Percentiles rank a stretch among this genome's conserved stretches.
phyloP scores from a whole-genome alignment of 2,888 invertebrate species.

The Polyploca ridens region DNA sequence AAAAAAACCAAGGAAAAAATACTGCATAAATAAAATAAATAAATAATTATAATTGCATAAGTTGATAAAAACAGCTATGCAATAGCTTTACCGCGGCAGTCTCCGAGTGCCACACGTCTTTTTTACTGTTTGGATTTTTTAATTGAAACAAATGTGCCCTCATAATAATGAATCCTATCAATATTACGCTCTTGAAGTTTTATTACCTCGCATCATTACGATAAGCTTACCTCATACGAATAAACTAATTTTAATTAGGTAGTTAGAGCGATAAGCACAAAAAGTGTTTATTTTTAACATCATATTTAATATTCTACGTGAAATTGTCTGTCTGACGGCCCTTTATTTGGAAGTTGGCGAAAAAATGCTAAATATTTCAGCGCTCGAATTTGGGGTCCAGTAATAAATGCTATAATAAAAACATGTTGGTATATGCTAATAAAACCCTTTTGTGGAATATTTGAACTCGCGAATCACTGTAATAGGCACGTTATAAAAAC shows the following conservation, averaged over 20 bases:
- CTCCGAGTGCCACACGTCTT: no score
- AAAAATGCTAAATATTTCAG: constrained; percentile 5
- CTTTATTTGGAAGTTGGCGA: background rate
- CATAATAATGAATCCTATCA: no score
- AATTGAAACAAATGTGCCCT: no score
- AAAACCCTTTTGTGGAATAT: constrained; percentile 7
- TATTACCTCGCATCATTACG: no score
- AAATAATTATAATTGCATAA: no score
- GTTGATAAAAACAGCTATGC: no score
- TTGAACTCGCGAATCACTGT: background rate
- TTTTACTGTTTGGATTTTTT: no score
- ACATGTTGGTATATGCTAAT: background rate
- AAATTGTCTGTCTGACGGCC: background rate
- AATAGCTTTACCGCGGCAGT: no score
- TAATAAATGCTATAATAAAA: constrained; percentile 7
- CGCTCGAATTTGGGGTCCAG: constrained; percentile 7
- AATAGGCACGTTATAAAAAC: background rate
- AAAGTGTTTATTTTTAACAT: background rate
- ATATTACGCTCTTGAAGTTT: no score
- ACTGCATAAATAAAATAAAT: no score
- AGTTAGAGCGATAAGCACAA: background rate
- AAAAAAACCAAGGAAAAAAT: no score
- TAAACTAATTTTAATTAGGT: background rate
- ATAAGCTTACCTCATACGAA: background rate
- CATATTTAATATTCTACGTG: background rate